Evolutionary conservation across 2,797 vertebrate species (phyloP).

Genomic region (Peromyscus attwateri): DNA sequence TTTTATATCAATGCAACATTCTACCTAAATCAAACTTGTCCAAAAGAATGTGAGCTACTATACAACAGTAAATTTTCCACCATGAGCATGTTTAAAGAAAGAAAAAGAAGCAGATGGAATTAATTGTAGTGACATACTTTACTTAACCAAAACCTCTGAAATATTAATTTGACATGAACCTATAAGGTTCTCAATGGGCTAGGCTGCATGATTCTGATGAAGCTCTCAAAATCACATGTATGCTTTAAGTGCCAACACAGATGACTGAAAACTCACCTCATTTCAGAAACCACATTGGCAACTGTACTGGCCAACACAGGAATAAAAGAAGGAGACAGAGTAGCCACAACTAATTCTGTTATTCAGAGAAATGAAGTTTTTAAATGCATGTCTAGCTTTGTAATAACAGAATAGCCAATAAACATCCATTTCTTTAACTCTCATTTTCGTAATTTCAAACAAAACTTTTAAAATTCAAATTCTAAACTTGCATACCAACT

Average conservation of each 20-base stretch:
- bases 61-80: neutral
- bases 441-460: constrained; percentile 36
- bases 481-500: neutral
- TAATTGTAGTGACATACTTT: constrained; percentile 1
- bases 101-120: neutral
- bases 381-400: constrained; percentile 4
- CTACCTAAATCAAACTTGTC: constrained; percentile 1
- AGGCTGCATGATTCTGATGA: neutral
- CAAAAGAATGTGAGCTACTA: neutral
- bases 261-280: neutral
- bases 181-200: neutral
- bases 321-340: neutral
- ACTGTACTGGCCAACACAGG: neutral
- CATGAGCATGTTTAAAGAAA: neutral
- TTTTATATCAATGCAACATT: neutral
- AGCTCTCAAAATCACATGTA: neutral
- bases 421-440: neutral
- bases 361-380: constrained; percentile 26
- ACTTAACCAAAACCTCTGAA: constrained; percentile 11
- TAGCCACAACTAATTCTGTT: neutral
- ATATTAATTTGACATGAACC: neutral
- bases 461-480: neutral
- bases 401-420: neutral
- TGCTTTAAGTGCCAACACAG: neutral
- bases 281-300: neutral